Evolutionary conservation across 1,140 invertebrate genomes (phyloP).

Genomic region (Phortica variegata): DNA sequence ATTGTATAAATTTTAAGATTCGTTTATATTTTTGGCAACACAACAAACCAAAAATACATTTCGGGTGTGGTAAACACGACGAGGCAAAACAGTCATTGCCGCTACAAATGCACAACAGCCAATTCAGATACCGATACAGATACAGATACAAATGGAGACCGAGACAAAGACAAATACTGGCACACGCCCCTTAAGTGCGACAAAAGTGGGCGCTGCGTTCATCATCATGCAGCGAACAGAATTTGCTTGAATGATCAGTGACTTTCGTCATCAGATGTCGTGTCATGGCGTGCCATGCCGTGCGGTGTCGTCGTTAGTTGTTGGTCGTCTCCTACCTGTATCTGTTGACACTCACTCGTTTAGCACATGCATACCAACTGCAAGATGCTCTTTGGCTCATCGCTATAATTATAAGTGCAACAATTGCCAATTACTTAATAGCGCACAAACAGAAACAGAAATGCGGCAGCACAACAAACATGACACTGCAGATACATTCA

Average conservation of each 20-base stretch:
- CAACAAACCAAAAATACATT: constrained; percentile 1
- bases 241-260: not conserved
- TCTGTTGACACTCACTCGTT: not conserved
- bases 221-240: not conserved
- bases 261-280: not conserved
- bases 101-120: no score
- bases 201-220: no score
- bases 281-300: no score
- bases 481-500: constrained; percentile 7
- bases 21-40: constrained; percentile 15
- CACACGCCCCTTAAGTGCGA: no score
- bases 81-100: no score
- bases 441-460: constrained; percentile 17
- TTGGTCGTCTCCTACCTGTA: constrained; percentile 6
- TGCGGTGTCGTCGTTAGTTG: constrained; percentile 20
- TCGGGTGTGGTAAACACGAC: constrained; percentile 1
- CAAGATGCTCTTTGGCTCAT: constrained; percentile 24
- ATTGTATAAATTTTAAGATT: no score
- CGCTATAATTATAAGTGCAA: constrained; percentile 23
- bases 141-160: no score
- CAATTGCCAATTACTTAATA: constrained; percentile 46
- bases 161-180: no score
- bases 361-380: no score
- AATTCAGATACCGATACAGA: no score
- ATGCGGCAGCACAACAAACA: constrained; percentile 26